phyloP scores from a whole-genome alignment of 2,888 invertebrate genomes.

The Thalpophila matura region DNA sequence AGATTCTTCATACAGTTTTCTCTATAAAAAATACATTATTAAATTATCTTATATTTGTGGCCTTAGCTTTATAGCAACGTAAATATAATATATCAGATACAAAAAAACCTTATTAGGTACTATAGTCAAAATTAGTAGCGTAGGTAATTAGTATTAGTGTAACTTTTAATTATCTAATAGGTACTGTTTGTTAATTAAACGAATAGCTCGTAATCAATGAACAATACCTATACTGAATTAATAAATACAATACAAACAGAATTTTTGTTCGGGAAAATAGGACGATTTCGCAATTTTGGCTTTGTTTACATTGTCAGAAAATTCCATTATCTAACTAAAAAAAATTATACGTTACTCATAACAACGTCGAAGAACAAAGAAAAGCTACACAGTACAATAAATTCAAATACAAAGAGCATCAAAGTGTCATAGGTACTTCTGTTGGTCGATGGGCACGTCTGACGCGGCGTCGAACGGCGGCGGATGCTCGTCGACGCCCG shows the following conservation, averaged over 20 bases:
- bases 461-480: constrained; percentile 97
- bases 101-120: too few species aligned
- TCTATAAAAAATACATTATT: constrained; percentile 82
- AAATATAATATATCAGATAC: neutral
- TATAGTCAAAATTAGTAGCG: too few species aligned
- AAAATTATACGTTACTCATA: constrained; percentile 18
- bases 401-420: constrained; percentile 1
- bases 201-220: neutral
- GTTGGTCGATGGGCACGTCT: constrained; percentile 96
- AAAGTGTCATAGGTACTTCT: constrained; percentile 93
- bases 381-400: constrained; percentile 15
- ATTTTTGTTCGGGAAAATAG: neutral
- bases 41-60: neutral
- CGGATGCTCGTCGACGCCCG: constrained; percentile 90
- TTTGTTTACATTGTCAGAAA: constrained; percentile 17
- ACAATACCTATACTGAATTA: neutral
- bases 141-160: neutral
- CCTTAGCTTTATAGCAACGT: neutral
- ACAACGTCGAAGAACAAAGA: constrained; percentile 32
- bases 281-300: neutral
- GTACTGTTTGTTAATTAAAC: neutral
- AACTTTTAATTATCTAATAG: neutral
- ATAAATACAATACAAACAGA: neutral
- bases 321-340: constrained; percentile 22
- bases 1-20: constrained; percentile 96